Evolutionary conservation across 1,140 invertebrate species (phyloP).

Genomic region (Drosophila aff.): DNA sequence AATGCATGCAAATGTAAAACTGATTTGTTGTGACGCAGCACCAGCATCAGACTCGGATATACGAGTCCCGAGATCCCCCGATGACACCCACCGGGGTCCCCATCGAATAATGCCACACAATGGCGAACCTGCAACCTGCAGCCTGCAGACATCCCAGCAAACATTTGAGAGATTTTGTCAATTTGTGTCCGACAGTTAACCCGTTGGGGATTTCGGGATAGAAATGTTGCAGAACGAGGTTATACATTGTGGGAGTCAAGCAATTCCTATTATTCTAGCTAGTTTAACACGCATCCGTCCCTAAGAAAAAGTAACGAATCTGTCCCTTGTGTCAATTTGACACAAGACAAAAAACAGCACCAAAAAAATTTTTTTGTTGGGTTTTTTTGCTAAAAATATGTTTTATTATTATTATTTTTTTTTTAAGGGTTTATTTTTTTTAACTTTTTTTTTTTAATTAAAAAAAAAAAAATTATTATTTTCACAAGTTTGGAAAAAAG

Average conservation of each 20-base stretch:
- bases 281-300: too few species aligned
- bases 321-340: too few species aligned
- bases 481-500: too few species aligned
- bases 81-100: slow-evolving; percentile 29
- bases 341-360: too few species aligned
- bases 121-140: slow-evolving; percentile 27
- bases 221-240: neutral
- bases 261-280: neutral
- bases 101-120: slow-evolving; percentile 51
- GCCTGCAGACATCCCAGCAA: slow-evolving; percentile 24
- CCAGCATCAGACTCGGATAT: slow-evolving; percentile 41
- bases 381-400: too few species aligned
- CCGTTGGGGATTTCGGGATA: slow-evolving; percentile 5
- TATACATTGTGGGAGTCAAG: neutral
- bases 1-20: slow-evolving; percentile 81
- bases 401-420: too few species aligned
- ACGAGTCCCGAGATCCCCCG: slow-evolving; percentile 12
- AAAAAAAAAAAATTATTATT: too few species aligned
- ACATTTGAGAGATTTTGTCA: slow-evolving; percentile 56
- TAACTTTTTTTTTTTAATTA: too few species aligned
- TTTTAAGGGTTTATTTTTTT: too few species aligned
- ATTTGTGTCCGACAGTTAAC: slow-evolving; percentile 52
- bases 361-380: too few species aligned
- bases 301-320: too few species aligned
- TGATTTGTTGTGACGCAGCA: slow-evolving; percentile 76